A percentile compares a stretch with the other conserved stretches of the same genome.
Conservation (phyloP, 2,113 vertebrate genomes). For the Anoplopoma fimbria region DNA sequence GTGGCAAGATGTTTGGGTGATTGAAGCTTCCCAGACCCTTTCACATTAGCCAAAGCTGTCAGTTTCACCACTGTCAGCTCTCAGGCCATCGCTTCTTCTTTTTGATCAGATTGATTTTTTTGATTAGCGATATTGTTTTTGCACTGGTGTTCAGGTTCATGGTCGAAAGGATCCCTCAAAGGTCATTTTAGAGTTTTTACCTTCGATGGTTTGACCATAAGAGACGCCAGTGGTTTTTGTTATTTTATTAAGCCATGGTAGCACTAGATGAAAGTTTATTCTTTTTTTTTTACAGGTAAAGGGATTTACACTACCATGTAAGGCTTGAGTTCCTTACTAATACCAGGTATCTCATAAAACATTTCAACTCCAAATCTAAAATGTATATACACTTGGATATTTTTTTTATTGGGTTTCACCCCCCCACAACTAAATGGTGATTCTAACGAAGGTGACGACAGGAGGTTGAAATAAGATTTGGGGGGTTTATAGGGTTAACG, state of each 20-base stretch:
- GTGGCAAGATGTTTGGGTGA: constrained; percentile 77
- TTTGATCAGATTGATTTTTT: not conserved
- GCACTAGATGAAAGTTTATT: not conserved
- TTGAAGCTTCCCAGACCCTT: constrained; percentile 57
- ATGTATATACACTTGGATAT: not conserved
- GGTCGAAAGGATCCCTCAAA: not conserved
- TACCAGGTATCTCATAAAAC: not conserved
- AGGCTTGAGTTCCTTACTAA: not conserved
- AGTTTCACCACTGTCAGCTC: constrained; percentile 58
- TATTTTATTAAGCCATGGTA: not conserved
- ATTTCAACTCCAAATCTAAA: not conserved
- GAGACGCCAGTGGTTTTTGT: not conserved
- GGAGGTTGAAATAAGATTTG: too few species aligned
- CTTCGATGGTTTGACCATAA: not conserved
- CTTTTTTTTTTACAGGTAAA: too few species aligned
- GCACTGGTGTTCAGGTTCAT: not conserved
- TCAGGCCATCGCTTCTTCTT: constrained; percentile 11
- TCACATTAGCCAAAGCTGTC: constrained; percentile 67
- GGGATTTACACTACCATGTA: not conserved
- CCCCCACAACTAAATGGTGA: not conserved
- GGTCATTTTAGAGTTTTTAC: not conserved
- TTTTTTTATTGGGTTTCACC: too few species aligned
- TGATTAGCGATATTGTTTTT: not conserved
- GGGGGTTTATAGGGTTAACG: too few species aligned
- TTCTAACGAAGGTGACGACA: not conserved